Evolutionary conservation across 2,113 vertebrate species (phyloP).

Genomic region (Gambusia affinis): DNA sequence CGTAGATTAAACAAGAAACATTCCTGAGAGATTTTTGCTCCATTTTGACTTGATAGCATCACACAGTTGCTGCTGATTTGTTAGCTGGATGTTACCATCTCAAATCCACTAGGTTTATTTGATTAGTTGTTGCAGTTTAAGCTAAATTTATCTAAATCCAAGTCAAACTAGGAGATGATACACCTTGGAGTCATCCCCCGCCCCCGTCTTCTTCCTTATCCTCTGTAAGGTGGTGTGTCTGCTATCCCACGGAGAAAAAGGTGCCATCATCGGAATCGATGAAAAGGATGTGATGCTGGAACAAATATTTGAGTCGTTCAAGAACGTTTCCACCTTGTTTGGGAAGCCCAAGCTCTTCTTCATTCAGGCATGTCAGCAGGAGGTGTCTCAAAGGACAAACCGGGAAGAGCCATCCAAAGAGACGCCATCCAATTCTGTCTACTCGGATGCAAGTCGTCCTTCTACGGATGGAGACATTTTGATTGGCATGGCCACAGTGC

Average conservation of each 20-base stretch:
- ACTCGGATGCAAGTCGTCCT: slow-evolving; percentile 60
- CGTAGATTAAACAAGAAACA: background rate
- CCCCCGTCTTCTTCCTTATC: background rate
- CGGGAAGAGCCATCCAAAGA: background rate
- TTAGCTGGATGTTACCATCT: background rate
- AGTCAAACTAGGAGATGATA: background rate
- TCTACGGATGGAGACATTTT: slow-evolving; percentile 75
- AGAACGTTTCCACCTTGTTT: slow-evolving; percentile 68
- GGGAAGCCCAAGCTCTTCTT: slow-evolving; percentile 92
- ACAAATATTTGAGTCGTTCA: slow-evolving; percentile 74
- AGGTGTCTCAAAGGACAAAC: background rate
- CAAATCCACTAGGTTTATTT: background rate
- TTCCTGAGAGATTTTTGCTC: background rate
- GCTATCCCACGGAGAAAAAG: slow-evolving; percentile 81
- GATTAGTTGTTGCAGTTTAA: background rate
- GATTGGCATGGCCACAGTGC: slow-evolving; percentile 81
- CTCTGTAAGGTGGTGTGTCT: slow-evolving; percentile 68
- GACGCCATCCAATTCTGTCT: too few relatives aligned
- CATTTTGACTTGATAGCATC: background rate
- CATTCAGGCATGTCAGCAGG: slow-evolving; percentile 90
- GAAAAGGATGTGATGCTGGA: slow-evolving; percentile 43
- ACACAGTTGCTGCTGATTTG: background rate
- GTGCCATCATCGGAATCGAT: slow-evolving; percentile 76
- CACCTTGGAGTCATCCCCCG: background rate
- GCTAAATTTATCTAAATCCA: background rate